Percentiles rank a stretch among this genome's conserved stretches.
These are phyloP conservation scores for Zeugodacus cucurbitae DNA, from an alignment of 1,140 invertebrate genomes.

Conservation along the genomic window DNA sequence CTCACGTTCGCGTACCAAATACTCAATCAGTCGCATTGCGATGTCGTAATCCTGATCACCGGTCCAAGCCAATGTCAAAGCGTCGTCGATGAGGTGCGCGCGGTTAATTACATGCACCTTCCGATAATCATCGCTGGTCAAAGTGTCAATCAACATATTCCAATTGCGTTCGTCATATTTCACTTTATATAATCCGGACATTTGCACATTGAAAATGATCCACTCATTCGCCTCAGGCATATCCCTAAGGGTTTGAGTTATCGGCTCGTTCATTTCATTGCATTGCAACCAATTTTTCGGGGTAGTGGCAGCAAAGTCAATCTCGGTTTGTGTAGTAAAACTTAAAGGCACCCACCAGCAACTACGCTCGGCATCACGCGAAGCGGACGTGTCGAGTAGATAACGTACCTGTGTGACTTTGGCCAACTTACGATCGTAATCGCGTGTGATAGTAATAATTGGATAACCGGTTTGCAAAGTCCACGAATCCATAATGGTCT, in stretches of 20 bases:
- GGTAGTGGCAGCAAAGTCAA: conserved; percentile 74
- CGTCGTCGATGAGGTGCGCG: conserved; percentile 84
- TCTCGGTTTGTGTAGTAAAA: conserved; percentile 73
- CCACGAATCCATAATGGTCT: conserved; percentile 84
- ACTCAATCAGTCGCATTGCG: conserved; percentile 72
- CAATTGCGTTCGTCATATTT: conserved; percentile 81
- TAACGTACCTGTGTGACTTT: conserved; percentile 70
- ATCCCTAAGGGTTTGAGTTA: conserved; percentile 56
- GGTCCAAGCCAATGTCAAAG: conserved; percentile 79
- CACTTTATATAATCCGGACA: conserved; percentile 77
- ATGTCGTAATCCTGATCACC: conserved; percentile 75
- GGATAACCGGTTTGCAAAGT: conserved; percentile 85
- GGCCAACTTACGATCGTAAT: conserved; percentile 69
- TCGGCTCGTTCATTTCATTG: conserved; percentile 50
- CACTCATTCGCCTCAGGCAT: conserved; percentile 68
- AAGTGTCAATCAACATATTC: conserved; percentile 71
- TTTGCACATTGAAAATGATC: conserved; percentile 74
- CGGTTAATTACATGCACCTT: conserved; percentile 77
- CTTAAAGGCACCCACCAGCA: conserved; percentile 73
- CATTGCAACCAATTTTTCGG: conserved; percentile 72
- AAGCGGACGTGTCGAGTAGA: conserved; percentile 53
- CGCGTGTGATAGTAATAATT: conserved; percentile 74
- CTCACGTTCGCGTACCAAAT: conserved; percentile 73
- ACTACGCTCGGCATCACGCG: conserved; percentile 44
- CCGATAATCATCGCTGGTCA: conserved; percentile 69